Evolutionary conservation across 1,140 invertebrate genomes (phyloP).

Genomic region (Megalonaias nervosa): DNA sequence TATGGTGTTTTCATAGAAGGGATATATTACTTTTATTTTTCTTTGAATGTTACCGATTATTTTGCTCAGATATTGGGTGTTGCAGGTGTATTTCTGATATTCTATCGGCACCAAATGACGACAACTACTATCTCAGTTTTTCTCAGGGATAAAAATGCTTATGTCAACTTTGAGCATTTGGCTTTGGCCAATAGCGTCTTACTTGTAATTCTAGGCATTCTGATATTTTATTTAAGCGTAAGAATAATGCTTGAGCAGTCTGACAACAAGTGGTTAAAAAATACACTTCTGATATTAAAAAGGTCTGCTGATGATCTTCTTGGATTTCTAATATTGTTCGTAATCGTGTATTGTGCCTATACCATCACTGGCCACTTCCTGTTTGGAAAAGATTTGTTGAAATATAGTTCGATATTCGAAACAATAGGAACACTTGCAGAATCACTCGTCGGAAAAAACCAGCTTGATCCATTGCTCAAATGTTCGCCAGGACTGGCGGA

Average conservation of each 20-base stretch:
- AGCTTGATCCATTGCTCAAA: slow-evolving; percentile 79
- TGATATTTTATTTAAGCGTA: slow-evolving; percentile 43
- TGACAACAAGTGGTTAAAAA: slow-evolving; percentile 44
- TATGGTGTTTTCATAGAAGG: slow-evolving; percentile 12
- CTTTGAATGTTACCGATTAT: slow-evolving; percentile 35
- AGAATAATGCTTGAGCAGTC: slow-evolving; percentile 43
- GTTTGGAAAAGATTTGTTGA: slow-evolving; percentile 44
- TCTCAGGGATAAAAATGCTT: slow-evolving; percentile 29
- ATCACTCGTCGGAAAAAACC: slow-evolving; percentile 82
- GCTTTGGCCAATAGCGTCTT: slow-evolving; percentile 43
- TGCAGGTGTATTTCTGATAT: slow-evolving; percentile 18
- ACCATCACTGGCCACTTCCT: slow-evolving; percentile 48
- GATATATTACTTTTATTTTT: slow-evolving; percentile 15
- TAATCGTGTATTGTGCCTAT: slow-evolving; percentile 58
- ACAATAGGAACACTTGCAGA: slow-evolving; percentile 46
- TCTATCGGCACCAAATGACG: slow-evolving; percentile 18
- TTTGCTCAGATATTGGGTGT: slow-evolving; percentile 15
- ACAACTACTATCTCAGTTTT: slow-evolving; percentile 21
- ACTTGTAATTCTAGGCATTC: slow-evolving; percentile 26
- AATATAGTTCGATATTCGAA: slow-evolving; percentile 51
- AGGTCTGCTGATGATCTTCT: slow-evolving; percentile 40
- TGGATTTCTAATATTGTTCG: slow-evolving; percentile 57
- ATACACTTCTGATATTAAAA: slow-evolving; percentile 34
- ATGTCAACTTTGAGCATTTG: slow-evolving; percentile 53
- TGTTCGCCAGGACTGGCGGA: slow-evolving; percentile 81